Evolutionary conservation across 2,888 invertebrate species (phyloP).

Genomic region (Andrena bucephala): DNA sequence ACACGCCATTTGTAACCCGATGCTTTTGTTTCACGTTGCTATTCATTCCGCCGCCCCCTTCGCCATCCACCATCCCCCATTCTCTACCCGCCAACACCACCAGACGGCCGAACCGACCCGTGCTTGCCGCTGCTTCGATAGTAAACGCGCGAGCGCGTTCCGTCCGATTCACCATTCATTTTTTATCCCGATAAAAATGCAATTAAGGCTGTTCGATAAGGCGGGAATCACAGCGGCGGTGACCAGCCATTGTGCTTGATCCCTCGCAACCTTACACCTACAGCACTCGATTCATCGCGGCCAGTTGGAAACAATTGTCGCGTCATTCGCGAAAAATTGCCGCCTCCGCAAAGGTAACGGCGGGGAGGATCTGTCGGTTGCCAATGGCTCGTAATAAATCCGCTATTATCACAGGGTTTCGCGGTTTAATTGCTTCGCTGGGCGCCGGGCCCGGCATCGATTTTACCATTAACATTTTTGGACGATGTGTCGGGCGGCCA

Average conservation of each 20-base stretch:
- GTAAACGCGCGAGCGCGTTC: slow-evolving; percentile 54
- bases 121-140: slow-evolving; percentile 67
- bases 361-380: slow-evolving; percentile 32
- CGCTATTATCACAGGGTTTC: slow-evolving; percentile 40
- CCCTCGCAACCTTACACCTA: slow-evolving; percentile 57
- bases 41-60: slow-evolving; percentile 78
- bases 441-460: slow-evolving; percentile 35
- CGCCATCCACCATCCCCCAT: slow-evolving; percentile 53
- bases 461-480: slow-evolving; percentile 59
- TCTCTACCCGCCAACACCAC: slow-evolving; percentile 69
- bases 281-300: slow-evolving; percentile 35
- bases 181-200: slow-evolving; percentile 82
- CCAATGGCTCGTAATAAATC: slow-evolving; percentile 58
- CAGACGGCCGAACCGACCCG: slow-evolving; percentile 67
- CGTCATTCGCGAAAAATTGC: slow-evolving; percentile 64
- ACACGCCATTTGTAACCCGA: slow-evolving; percentile 84
- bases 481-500: background rate
- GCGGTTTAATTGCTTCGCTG: slow-evolving; percentile 48
- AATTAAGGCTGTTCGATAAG: slow-evolving; percentile 81
- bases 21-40: slow-evolving; percentile 84
- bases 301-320: slow-evolving; percentile 57
- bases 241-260: slow-evolving; percentile 52
- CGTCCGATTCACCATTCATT: slow-evolving; percentile 77
- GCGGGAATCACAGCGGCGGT: slow-evolving; percentile 68
- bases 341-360: slow-evolving; percentile 13